phyloP scores from a whole-genome alignment of 92 coral and sea anemone species.

The Epizoanthus stellaris region DNA sequence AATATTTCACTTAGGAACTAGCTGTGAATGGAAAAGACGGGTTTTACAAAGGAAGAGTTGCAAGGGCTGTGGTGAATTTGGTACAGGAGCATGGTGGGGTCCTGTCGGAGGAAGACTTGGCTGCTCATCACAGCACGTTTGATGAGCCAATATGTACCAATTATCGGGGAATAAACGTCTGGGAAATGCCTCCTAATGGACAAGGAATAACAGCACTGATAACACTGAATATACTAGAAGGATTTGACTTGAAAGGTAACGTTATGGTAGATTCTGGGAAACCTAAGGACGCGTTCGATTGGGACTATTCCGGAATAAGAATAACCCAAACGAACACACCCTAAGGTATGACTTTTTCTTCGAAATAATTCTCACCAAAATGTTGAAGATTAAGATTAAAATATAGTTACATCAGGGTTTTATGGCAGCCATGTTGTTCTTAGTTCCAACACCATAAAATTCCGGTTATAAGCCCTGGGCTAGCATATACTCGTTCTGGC shows the following conservation, averaged over 20 bases:
- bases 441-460: no score
- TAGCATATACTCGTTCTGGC: no score
- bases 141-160: conserved; percentile 85
- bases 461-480: no score
- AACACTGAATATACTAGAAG: conserved; percentile 91
- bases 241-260: conserved; percentile 82
- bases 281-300: no score
- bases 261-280: not conserved
- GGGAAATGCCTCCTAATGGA: conserved; percentile 99
- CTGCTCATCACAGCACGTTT: conserved; percentile 77
- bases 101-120: conserved; percentile 78
- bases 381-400: no score
- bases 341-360: no score
- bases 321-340: no score
- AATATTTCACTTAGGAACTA: conserved; percentile 62
- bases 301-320: no score
- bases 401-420: no score
- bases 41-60: conserved; percentile 92
- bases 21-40: conserved; percentile 89
- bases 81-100: conserved; percentile 90
- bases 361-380: no score
- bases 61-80: conserved; percentile 84
- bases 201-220: conserved; percentile 93
- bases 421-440: no score
- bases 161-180: conserved; percentile 87